Conservation (phyloP, 2,888 invertebrate species). For the Athalia cordata region DNA sequence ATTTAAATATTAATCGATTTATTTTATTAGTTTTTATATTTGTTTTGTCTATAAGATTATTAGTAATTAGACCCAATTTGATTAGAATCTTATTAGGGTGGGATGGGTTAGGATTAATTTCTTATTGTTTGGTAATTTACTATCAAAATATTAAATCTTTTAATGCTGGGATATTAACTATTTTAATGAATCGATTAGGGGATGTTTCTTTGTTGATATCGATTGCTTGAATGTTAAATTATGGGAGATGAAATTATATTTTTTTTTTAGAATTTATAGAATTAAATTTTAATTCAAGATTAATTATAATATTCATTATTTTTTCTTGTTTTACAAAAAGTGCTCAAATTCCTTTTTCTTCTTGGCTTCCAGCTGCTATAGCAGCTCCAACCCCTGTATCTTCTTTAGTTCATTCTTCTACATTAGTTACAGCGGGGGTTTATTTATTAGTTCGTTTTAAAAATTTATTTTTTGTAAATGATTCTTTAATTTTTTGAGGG, state of each 20-base stretch:
- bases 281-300: conserved; percentile 71
- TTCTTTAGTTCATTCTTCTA: conserved; percentile 86
- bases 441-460: conserved; percentile 85
- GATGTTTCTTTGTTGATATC: conserved; percentile 81
- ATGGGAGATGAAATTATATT: conserved; percentile 76
- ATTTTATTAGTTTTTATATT: conserved; percentile 80
- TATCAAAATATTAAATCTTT: conserved; percentile 82
- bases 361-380: conserved; percentile 85
- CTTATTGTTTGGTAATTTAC: conserved; percentile 84
- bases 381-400: conserved; percentile 86
- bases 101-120: conserved; percentile 83
- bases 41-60: conserved; percentile 80
- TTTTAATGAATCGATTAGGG: conserved; percentile 83
- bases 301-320: conserved; percentile 62
- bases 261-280: conserved; percentile 76
- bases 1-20: conserved; percentile 79
- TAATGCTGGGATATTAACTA: conserved; percentile 84
- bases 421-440: conserved; percentile 85
- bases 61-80: conserved; percentile 83
- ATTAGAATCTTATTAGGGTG: conserved; percentile 83
- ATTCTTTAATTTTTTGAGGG: conserved; percentile 69
- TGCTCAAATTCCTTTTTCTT: conserved; percentile 88
- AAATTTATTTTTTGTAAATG: conserved; percentile 71
- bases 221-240: conserved; percentile 78
- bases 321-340: conserved; percentile 83